phyloP scores from a whole-genome alignment of 2,113 vertebrate genomes.

The Felis catus region F.catus_Fca126_mat1.0 CM031413.1:105898001-105898500 shows the following conservation, averaged over 20 bases:
- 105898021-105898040: background rate
- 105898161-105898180: background rate
- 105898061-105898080: background rate
- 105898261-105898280: background rate
- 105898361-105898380: background rate
- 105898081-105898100: background rate
- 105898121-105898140: background rate
- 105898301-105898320: background rate
- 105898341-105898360: background rate
- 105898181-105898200: background rate
- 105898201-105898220: background rate
- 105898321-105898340: background rate
- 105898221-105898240: background rate
- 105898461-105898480: background rate
- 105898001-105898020: background rate
- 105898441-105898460: background rate
- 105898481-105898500: background rate
- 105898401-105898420: background rate
- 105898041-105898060: too few species aligned
- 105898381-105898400: background rate
- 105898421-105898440: background rate
- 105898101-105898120: background rate
- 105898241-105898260: background rate
- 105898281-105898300: background rate
- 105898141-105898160: background rate